Evolutionary conservation across 2,888 invertebrate species (phyloP).

Genomic region (Drosophila nr. medialis): DNA sequence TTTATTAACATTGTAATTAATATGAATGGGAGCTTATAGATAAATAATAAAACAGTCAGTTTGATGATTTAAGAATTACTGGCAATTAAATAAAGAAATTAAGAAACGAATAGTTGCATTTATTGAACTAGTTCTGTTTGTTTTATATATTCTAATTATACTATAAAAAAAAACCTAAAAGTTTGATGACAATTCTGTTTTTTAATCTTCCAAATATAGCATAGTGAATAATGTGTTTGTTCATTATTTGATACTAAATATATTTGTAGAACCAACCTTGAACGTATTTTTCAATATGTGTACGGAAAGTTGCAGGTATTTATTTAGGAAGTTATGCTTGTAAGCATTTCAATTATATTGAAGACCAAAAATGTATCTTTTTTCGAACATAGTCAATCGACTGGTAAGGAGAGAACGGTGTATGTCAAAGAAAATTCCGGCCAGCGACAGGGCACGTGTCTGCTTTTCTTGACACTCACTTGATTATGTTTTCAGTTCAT

Average conservation of each 20-base stretch:
- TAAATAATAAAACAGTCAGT: not conserved
- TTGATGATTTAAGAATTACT: not conserved
- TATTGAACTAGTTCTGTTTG: not conserved
- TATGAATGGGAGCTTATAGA: not conserved
- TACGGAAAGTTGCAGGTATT: not conserved
- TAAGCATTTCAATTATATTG: not conserved
- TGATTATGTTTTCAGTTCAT: constrained; percentile 76
- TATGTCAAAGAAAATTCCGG: constrained; percentile 19
- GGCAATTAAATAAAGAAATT: not conserved
- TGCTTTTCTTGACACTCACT: constrained; percentile 70
- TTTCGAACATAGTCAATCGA: constrained; percentile 15
- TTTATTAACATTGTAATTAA: not conserved
- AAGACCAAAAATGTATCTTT: not conserved
- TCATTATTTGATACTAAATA: not conserved
- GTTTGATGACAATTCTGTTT: not conserved
- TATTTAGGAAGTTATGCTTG: no score
- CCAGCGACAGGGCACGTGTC: constrained; percentile 43
- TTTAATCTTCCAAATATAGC: not conserved
- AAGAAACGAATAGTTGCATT: not conserved
- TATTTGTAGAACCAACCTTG: not conserved
- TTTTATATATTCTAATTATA: not conserved
- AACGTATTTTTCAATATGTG: not conserved
- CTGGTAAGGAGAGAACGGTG: not conserved
- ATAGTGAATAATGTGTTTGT: not conserved
- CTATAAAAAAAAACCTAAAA: not conserved